Evolutionary conservation across 2,113 vertebrate genomes (phyloP).

Genomic region (Conger conger): DNA sequence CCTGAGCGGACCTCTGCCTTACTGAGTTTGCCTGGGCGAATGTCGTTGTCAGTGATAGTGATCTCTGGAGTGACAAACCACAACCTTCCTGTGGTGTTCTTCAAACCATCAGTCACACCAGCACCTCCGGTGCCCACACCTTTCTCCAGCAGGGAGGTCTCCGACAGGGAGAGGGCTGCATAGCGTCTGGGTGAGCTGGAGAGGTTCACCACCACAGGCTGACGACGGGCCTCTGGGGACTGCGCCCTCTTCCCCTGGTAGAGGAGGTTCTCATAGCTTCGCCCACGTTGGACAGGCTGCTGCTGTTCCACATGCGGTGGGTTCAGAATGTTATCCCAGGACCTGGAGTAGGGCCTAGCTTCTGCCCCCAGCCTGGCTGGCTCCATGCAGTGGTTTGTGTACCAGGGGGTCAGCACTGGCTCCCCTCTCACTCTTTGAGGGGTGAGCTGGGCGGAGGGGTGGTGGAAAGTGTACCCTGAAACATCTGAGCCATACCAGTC

Average conservation of each 20-base stretch:
- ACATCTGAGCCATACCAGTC: slow-evolving; percentile 83
- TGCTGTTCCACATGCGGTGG: slow-evolving; percentile 71
- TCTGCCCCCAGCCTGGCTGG: slow-evolving; percentile 74
- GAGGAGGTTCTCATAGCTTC: slow-evolving; percentile 90
- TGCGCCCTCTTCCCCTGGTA: slow-evolving; percentile 71
- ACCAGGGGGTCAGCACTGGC: slow-evolving; percentile 73
- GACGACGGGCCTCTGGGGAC: slow-evolving; percentile 74
- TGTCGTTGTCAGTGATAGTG: slow-evolving; percentile 95
- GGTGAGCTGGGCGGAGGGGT: slow-evolving; percentile 65
- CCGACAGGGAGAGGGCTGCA: slow-evolving; percentile 88
- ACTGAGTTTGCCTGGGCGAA: slow-evolving; percentile 68
- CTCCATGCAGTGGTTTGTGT: slow-evolving; percentile 66
- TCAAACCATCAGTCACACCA: slow-evolving; percentile 66
- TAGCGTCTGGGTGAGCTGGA: slow-evolving; percentile 94
- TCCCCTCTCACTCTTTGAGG: slow-evolving; percentile 65
- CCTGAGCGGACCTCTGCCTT: slow-evolving; percentile 70
- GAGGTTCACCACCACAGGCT: slow-evolving; percentile 88
- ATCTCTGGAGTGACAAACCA: slow-evolving; percentile 96
- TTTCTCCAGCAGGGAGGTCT: slow-evolving; percentile 83
- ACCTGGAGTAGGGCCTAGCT: slow-evolving; percentile 86
- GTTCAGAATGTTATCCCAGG: slow-evolving; percentile 93
- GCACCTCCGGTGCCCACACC: slow-evolving; percentile 59
- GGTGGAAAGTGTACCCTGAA: slow-evolving; percentile 67
- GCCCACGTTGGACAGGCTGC: slow-evolving; percentile 78
- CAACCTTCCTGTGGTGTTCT: slow-evolving; percentile 65